These are phyloP conservation scores for Troides oblongomaculatus DNA, from an alignment of 2,888 invertebrate species.

Conservation along the genomic window DNA sequence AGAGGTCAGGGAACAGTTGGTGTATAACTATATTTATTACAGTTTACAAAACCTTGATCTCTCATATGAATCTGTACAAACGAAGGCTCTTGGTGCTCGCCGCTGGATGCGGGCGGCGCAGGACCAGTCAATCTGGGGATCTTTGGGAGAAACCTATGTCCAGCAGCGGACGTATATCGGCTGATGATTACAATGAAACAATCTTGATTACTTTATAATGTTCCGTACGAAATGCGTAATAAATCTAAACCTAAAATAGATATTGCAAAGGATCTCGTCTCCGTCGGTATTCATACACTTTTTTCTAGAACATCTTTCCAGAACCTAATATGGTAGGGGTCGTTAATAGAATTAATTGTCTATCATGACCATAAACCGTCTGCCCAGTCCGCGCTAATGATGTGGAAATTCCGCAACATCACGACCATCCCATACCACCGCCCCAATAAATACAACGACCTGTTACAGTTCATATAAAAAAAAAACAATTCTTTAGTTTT, in stretches of 20 bases:
- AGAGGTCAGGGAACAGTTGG: too few relatives aligned
- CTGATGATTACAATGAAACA: too few relatives aligned
- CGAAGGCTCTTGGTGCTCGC: too few relatives aligned
- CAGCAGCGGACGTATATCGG: too few relatives aligned
- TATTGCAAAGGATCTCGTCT: not conserved
- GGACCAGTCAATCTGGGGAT: too few relatives aligned
- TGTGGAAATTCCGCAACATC: conserved; percentile 10
- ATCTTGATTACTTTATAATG: not conserved
- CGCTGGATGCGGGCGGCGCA: too few relatives aligned
- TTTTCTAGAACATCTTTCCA: not conserved
- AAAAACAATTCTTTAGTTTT: too few relatives aligned
- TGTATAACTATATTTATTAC: too few relatives aligned
- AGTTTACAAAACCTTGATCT: too few relatives aligned
- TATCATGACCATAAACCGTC: conserved; percentile 15
- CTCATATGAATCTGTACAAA: too few relatives aligned
- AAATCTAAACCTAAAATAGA: not conserved
- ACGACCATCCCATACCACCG: not conserved
- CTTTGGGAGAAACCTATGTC: too few relatives aligned
- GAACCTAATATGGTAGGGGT: conserved; percentile 1
- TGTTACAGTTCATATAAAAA: not conserved
- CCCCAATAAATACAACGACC: not conserved
- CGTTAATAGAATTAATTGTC: conserved; percentile 14
- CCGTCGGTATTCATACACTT: not conserved
- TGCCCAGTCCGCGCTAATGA: conserved; percentile 11
- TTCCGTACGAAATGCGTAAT: too few relatives aligned